Base-by-base conservation (phyloP, 2,888 invertebrate genomes). In the Meganola albula region DNA sequence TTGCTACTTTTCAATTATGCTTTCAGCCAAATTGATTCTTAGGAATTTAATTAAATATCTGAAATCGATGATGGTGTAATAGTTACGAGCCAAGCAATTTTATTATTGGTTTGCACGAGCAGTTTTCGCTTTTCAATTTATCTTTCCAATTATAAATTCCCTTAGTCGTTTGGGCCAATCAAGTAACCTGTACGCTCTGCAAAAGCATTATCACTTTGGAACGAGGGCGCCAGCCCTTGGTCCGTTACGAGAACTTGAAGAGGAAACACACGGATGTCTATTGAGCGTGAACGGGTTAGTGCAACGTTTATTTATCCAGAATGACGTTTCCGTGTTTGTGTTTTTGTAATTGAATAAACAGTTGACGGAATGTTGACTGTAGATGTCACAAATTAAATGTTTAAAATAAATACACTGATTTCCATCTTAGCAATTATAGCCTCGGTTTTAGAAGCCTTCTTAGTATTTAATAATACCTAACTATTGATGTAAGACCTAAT, bases 201-300 rank as follows among this genome's bases (percentile, higher is more conserved):
- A 64, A 63, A 70, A 63, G 67, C 62, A 71, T 77, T 79, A 79
- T 72, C 80, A 74, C 76, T 59, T 64, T 45, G 54, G 48, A 75
- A 74, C 53, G 68, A 66, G 74, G 74, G 60, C 74, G 69, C 53
- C 43, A 57, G 53, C 50, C 48, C 46, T 20, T 34, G 44, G 63
- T 72, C 79, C 75, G 76, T 77, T 80, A 76, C 43, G 21, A 63
- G 48, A 68, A 66, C 68, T 55, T 53, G 53, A 59, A 46, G 48
- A 44, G 58, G 44, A 65, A 65, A 70, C 62, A 66, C 53, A 68
- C 62, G 61, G 63, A 52, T 43, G 49, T 44, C 44, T 46, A 53
- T 30, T 47, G 27, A 20, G 27, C 27, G 40, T 38, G 34, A 32
- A 39, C 42, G 28, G 38, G 14, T 24, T 12, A 11, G 25, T 7